A percentile compares a stretch with the other conserved stretches of the same genome.
Evolutionary conservation across 2,113 vertebrate species (phyloP).

Genomic region (Neomonachus schauinslandi): DNA sequence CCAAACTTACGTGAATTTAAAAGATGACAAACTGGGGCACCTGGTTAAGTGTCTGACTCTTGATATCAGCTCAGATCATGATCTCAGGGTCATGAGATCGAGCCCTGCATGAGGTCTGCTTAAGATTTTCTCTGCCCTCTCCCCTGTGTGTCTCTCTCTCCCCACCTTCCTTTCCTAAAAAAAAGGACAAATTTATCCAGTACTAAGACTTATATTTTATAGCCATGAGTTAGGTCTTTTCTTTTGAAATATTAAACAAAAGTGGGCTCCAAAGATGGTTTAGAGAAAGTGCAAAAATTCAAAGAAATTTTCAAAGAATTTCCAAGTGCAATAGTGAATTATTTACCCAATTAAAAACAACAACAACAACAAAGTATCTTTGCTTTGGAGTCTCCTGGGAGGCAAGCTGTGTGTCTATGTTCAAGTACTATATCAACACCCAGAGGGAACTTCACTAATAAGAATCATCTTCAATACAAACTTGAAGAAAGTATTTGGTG

Average conservation of each 20-base stretch:
- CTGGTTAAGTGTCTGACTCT: background rate
- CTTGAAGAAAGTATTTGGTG: background rate
- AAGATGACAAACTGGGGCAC: background rate
- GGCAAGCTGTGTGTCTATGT: slow-evolving; percentile 1
- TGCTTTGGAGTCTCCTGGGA: background rate
- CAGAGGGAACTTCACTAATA: background rate
- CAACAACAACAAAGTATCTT: background rate
- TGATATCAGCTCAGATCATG: background rate
- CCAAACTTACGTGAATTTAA: background rate
- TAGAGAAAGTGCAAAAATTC: slow-evolving; percentile 27
- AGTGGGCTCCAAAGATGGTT: background rate
- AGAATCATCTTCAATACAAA: slow-evolving; percentile 25
- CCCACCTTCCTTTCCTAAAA: background rate
- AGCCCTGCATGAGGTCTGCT: background rate
- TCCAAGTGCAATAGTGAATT: slow-evolving; percentile 20
- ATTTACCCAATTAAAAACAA: background rate
- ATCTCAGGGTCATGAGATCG: background rate
- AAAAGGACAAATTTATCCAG: slow-evolving; percentile 32
- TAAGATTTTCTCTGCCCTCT: background rate
- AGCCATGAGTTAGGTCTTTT: background rate
- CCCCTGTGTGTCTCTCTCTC: background rate
- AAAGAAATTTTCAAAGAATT: slow-evolving; percentile 49
- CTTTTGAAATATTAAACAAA: slow-evolving; percentile 47
- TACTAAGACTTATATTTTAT: slow-evolving; percentile 42
- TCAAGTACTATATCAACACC: slow-evolving; percentile 51